These are phyloP conservation scores for Lophius americanus DNA, from an alignment of 2,797 vertebrate species.

Conservation along the genomic window DNA sequence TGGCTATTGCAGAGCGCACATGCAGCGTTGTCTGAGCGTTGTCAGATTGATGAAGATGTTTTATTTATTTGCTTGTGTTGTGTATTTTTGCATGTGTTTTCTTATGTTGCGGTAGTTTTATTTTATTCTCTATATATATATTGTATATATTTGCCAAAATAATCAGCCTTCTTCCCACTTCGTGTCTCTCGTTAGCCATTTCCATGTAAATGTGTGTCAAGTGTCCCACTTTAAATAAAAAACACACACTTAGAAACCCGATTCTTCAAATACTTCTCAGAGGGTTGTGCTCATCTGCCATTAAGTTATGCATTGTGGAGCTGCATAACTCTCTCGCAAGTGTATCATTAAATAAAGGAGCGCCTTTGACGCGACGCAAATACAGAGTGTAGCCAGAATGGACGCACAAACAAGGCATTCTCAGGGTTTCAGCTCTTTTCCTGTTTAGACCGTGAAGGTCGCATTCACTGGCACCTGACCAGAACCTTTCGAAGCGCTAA, in stretches of 20 bases:
- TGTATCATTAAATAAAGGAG: constrained; percentile 70
- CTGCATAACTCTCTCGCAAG: constrained; percentile 58
- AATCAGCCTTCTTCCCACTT: constrained; percentile 18
- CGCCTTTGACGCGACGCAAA: constrained; percentile 61
- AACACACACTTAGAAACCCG: constrained; percentile 49
- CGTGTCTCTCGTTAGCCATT: constrained; percentile 26
- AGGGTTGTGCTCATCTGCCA: constrained; percentile 62
- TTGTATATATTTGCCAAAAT: constrained; percentile 11
- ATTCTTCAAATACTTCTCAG: constrained; percentile 55
- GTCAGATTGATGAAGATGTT: too few species aligned
- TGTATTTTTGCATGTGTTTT: too few species aligned
- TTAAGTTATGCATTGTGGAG: constrained; percentile 69
- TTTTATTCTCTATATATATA: too few species aligned
- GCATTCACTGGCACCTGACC: constrained; percentile 72
- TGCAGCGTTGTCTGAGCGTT: too few species aligned
- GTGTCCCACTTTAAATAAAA: constrained; percentile 47
- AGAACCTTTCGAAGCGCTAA: constrained; percentile 65
- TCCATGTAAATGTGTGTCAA: constrained; percentile 32
- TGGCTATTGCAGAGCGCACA: too few species aligned
- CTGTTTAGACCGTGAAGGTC: constrained; percentile 64
- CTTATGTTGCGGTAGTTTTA: too few species aligned
- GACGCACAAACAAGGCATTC: constrained; percentile 43
- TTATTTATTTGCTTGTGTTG: too few species aligned
- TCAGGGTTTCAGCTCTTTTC: constrained; percentile 44
- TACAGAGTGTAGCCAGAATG: constrained; percentile 36